Base-by-base conservation (phyloP, 2,797 vertebrate species). In the Jordanella pulchra region DNA sequence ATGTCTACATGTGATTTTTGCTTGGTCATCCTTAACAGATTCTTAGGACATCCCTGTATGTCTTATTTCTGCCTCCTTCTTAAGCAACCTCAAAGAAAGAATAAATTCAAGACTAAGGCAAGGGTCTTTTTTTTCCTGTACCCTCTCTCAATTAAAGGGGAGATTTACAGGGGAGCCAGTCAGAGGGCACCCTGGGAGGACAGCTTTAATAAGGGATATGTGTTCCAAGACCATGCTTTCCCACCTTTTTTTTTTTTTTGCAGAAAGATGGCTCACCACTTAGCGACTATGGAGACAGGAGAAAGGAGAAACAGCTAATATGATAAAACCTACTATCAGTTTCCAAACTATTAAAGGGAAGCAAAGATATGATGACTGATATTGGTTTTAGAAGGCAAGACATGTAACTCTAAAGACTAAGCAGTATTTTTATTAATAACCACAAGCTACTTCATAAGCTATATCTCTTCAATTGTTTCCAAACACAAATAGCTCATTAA, bases 91-190 rank as follows among this genome's bases (percentile, higher is more conserved):
- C 42, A 51, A 72, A 79, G 73, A 75, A 44, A 67, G 83, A 85
- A 86, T 91, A 82, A 73, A 89, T 90, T 88, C 87, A 84, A 71
- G 86, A 86, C 86, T 84, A 86, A 87, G 77, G 79, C 81, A 60
- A 39, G 83, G 79, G 86, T 87, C 87, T 90, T 89, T 84, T 89
- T 84, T 75, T 84, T 80, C 76, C 76, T 72, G 73, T 88, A 90
- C 90, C 89, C 88, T 89, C 86, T 91, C 91, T 64, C 91, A 94
- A 94, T 94, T 94, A 94, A 93, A 91, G 86, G 79, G 80, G 82
- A 90, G 93, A 94, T 93, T 93, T 93, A 93, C 90, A 92, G 89
- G 87, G 83, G 90, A 91, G 87, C 82, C 87, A 91, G 90, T 91
- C 91, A 90, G 87, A 93, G 91, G 92, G 85, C 89, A 92, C 90